A percentile compares a stretch with the other conserved stretches of the same genome.
Evolutionary conservation across 2,888 invertebrate genomes (phyloP).

Genomic region (Melipona bicolor): DNA sequence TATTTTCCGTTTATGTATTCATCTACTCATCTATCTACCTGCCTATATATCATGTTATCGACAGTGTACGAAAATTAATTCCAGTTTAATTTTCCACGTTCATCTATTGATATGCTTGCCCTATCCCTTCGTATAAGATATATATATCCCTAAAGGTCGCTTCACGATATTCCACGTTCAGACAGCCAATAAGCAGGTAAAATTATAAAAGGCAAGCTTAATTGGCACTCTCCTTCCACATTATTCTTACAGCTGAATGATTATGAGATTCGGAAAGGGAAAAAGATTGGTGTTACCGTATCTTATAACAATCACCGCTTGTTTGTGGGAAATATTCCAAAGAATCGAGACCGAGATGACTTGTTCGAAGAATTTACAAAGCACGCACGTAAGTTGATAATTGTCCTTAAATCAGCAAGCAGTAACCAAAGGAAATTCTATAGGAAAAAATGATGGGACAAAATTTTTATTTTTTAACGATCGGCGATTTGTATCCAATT

Average conservation of each 20-base stretch:
- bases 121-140: slow-evolving; percentile 46
- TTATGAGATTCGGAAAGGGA: slow-evolving; percentile 99
- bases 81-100: slow-evolving; percentile 42
- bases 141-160: slow-evolving; percentile 66
- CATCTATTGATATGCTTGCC: slow-evolving; percentile 50
- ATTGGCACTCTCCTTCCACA: slow-evolving; percentile 90
- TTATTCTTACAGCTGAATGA: slow-evolving; percentile 99
- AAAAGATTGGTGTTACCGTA: slow-evolving; percentile 99
- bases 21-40: background rate
- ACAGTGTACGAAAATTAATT: slow-evolving; percentile 3
- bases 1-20: background rate
- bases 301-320: slow-evolving; percentile 99
- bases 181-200: slow-evolving; percentile 83
- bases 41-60: background rate
- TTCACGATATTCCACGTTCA: slow-evolving; percentile 77
- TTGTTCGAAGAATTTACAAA: slow-evolving; percentile 99
- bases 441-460: slow-evolving; percentile 68
- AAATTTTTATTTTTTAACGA: slow-evolving; percentile 60
- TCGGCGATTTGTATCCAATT: slow-evolving; percentile 59
- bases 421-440: slow-evolving; percentile 75
- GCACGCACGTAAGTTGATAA: slow-evolving; percentile 98
- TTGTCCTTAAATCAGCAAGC: slow-evolving; percentile 83
- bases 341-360: slow-evolving; percentile 99
- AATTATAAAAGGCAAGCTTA: slow-evolving; percentile 84
- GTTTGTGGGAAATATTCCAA: slow-evolving; percentile 99